phyloP scores from a whole-genome alignment of 2,888 invertebrate genomes.

The Panzeria rudis region DNA sequence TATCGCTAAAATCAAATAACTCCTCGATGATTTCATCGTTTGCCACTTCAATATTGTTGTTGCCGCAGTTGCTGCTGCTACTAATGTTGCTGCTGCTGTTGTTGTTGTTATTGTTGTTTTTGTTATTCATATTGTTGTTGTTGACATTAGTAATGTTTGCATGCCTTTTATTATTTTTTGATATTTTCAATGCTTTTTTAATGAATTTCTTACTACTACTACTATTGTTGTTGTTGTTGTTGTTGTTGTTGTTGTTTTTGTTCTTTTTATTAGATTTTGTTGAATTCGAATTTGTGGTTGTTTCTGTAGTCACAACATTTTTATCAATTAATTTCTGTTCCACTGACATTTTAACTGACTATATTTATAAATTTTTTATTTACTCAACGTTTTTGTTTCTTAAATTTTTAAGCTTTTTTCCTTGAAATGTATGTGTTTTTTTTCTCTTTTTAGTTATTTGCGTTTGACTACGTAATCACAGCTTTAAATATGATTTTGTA shows the following conservation, averaged over 20 bases:
- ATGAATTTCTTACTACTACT: constrained; percentile 51
- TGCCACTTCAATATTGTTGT: constrained; percentile 63
- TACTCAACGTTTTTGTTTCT: constrained; percentile 23
- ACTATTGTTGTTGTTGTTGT: neutral
- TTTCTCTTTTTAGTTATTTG: constrained; percentile 35
- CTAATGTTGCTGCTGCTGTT: neutral
- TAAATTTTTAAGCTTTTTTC: constrained; percentile 29
- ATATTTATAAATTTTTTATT: constrained; percentile 31
- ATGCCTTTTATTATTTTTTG: constrained; percentile 50
- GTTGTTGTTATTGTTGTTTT: constrained; percentile 19
- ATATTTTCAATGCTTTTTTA: constrained; percentile 56
- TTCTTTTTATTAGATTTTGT: constrained; percentile 59
- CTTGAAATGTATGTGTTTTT: neutral
- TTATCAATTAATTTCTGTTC: constrained; percentile 66
- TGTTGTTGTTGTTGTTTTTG: constrained; percentile 37
- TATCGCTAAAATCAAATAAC: constrained; percentile 80
- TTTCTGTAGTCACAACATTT: constrained; percentile 30
- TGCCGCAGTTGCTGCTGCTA: constrained; percentile 28
- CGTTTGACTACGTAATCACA: constrained; percentile 66
- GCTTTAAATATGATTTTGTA: constrained; percentile 50
- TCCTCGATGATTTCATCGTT: constrained; percentile 80
- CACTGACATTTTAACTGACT: constrained; percentile 60
- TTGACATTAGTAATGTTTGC: constrained; percentile 49
- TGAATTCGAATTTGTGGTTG: constrained; percentile 42
- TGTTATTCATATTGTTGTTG: constrained; percentile 48